Conservation (phyloP, 2,113 vertebrate species). For the Indicator indicator region DNA sequence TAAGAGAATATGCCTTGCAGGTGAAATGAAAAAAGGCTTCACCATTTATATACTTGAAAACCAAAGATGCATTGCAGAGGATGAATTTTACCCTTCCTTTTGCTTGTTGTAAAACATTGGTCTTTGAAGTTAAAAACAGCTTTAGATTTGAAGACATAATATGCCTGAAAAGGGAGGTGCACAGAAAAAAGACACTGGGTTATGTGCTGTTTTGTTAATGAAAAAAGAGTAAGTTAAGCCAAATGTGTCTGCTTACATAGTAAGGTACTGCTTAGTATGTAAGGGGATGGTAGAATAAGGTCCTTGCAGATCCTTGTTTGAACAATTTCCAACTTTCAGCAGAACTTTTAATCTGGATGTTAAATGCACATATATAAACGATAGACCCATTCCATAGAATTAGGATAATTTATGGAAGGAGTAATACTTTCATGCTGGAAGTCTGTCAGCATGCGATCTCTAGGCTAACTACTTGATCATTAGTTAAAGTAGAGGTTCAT, state of each 20-base stretch:
- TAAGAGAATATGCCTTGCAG: constrained; percentile 61
- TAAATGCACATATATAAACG: background rate
- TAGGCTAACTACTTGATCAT: background rate
- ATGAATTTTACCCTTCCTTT: constrained; percentile 48
- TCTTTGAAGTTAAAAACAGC: constrained; percentile 50
- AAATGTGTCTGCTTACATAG: background rate
- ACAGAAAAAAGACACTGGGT: background rate
- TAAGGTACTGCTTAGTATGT: background rate
- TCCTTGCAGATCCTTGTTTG: background rate
- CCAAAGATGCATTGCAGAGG: constrained; percentile 34
- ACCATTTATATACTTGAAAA: constrained; percentile 32
- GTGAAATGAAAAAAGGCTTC: constrained; percentile 30
- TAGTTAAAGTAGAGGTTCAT: constrained; percentile 48
- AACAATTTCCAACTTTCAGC: background rate
- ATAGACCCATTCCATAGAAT: background rate
- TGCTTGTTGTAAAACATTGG: constrained; percentile 43
- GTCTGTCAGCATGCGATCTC: background rate
- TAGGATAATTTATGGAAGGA: background rate
- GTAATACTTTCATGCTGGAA: background rate
- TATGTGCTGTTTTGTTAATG: constrained; percentile 19
- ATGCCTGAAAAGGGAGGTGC: background rate
- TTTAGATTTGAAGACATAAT: constrained; percentile 51
- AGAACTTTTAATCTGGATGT: background rate
- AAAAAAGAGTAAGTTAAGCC: background rate
- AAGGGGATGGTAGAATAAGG: background rate